Evolutionary conservation across 2,888 invertebrate species (phyloP).

Genomic region (Podabrus alpinus): DNA sequence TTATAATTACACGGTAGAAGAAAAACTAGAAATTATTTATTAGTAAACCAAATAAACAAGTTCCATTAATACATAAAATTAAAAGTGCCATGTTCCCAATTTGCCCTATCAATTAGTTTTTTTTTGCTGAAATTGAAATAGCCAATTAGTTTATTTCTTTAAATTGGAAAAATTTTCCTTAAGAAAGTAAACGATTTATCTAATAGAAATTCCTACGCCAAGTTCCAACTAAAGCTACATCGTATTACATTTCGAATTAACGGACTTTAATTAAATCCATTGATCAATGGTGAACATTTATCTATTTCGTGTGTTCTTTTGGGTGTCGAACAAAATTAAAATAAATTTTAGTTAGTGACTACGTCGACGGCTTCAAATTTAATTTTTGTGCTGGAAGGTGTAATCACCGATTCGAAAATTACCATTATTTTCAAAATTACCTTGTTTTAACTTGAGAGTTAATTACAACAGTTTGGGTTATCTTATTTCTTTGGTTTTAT

Average conservation of each 20-base stretch:
- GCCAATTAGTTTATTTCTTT: neutral
- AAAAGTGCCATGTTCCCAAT: neutral
- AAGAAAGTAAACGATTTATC: constrained; percentile 4
- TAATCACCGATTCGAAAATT: neutral
- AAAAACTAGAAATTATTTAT: neutral
- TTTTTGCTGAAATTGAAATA: neutral
- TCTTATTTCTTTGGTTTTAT: neutral
- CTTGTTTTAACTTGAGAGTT: neutral
- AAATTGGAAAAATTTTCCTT: neutral
- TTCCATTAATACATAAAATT: neutral
- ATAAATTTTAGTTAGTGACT: neutral
- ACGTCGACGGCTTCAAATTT: neutral
- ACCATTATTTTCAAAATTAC: neutral
- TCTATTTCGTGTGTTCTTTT: constrained; percentile 1
- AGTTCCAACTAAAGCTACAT: constrained; percentile 5
- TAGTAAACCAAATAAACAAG: neutral
- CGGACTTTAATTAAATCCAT: constrained; percentile 15
- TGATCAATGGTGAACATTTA: neutral
- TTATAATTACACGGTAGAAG: neutral
- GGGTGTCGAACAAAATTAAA: neutral
- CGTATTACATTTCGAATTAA: constrained; percentile 8
- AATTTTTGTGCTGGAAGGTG: neutral
- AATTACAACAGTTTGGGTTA: neutral
- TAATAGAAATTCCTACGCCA: constrained; percentile 2
- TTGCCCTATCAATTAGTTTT: neutral